These are phyloP conservation scores for Epizoanthus stellaris DNA, from an alignment of 92 coral and sea anemone species.

Conservation along the genomic window DNA sequence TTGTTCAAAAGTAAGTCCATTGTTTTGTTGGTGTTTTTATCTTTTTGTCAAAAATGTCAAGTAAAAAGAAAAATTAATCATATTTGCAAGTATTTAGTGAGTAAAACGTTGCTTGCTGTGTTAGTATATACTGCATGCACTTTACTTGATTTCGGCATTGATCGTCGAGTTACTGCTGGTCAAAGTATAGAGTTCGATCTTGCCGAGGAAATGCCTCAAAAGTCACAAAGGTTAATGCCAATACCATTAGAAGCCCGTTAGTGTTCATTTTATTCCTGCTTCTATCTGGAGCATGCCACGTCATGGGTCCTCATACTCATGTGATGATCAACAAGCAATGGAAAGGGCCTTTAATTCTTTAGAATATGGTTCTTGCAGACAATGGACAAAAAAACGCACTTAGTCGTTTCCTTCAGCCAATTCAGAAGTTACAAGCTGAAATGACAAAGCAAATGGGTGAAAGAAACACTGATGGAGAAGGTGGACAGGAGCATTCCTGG, in stretches of 20 bases:
- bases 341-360: constrained; percentile 64
- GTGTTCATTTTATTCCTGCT: constrained; percentile 62
- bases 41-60: no score
- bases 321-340: constrained; percentile 54
- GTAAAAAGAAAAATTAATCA: no score
- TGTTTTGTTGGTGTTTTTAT: no score
- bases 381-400: constrained; percentile 75
- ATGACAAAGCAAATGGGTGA: no score
- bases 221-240: constrained; percentile 54
- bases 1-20: no score
- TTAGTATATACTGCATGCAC: background rate
- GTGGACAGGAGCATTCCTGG: no score
- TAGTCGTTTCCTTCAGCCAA: constrained; percentile 51
- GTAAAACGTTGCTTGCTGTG: no score
- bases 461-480: no score
- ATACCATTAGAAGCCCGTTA: constrained; percentile 65
- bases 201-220: constrained; percentile 19
- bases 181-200: constrained; percentile 1
- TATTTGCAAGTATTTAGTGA: no score
- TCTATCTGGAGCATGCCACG: constrained; percentile 52
- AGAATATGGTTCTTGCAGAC: constrained; percentile 67
- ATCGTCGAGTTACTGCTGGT: no score
- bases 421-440: constrained; percentile 12
- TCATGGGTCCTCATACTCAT: constrained; percentile 57
- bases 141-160: background rate